Conservation (phyloP, 2,113 vertebrate genomes). For the Forbesichthys papilliferus region DNA sequence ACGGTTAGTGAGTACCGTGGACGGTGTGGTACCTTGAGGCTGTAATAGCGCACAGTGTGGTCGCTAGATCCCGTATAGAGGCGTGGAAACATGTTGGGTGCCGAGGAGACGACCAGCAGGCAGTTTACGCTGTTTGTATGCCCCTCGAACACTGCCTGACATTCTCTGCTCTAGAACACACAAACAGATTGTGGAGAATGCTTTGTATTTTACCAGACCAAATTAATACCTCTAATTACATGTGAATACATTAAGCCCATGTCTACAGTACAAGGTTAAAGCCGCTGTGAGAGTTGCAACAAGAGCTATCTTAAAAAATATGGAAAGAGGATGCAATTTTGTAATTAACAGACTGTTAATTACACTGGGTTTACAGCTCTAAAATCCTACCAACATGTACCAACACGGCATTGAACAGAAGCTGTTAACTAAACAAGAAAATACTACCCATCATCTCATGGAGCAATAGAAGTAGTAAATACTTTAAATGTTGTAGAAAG, state of each 20-base stretch:
- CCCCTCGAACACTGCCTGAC: constrained; percentile 85
- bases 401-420: too few species aligned
- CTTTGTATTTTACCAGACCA: neutral
- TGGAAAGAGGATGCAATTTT: too few species aligned
- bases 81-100: constrained; percentile 71
- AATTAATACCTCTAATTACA: neutral
- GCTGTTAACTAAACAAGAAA: neutral
- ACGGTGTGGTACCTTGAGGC: constrained; percentile 78
- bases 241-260: too few species aligned
- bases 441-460: neutral
- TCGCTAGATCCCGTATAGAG: constrained; percentile 95
- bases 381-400: too few species aligned
- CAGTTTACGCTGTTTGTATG: constrained; percentile 93
- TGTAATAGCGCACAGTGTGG: constrained; percentile 88
- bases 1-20: neutral
- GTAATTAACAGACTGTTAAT: too few species aligned
- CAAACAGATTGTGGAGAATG: neutral
- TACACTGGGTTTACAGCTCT: too few species aligned
- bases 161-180: constrained; percentile 80
- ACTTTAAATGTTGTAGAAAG: neutral
- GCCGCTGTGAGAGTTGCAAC: too few species aligned
- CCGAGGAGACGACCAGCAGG: constrained; percentile 85
- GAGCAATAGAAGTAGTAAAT: too few species aligned
- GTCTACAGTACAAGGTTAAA: too few species aligned
- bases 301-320: neutral